Conservation (phyloP, 2,113 vertebrate genomes). For the Montifringilla adamsi region DNA sequence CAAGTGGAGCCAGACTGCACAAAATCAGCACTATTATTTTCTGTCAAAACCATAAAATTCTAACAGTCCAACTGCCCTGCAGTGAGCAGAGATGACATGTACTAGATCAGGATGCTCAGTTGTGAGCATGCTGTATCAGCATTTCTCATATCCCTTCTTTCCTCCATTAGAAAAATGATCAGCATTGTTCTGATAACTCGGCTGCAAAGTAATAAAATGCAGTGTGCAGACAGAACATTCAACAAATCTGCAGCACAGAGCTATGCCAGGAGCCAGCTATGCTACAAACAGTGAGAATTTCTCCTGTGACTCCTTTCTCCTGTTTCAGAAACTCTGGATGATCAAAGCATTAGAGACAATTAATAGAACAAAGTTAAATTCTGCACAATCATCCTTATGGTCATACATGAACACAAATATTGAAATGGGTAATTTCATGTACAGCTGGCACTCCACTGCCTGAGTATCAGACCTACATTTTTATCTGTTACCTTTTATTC, state of each 20-base stretch:
- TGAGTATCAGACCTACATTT: background rate
- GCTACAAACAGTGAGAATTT: background rate
- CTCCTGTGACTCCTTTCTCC: background rate
- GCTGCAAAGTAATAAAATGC: background rate
- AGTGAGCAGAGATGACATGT: background rate
- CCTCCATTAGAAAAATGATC: background rate
- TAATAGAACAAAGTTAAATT: background rate
- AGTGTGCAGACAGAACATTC: background rate
- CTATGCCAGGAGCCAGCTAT: background rate
- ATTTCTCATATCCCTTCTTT: background rate
- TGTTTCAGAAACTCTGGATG: background rate
- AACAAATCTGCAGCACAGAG: background rate
- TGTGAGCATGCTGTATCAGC: background rate
- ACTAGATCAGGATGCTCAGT: background rate
- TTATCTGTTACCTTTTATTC: background rate
- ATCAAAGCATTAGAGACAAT: background rate
- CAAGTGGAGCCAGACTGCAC: background rate
- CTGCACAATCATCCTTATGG: background rate
- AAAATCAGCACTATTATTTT: background rate
- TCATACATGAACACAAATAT: background rate
- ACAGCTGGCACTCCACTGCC: background rate
- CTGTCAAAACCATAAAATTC: background rate
- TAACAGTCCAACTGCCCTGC: background rate
- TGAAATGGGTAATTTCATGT: background rate
- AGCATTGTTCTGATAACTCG: background rate